Percentiles rank a stretch among this genome's conserved stretches.
These are phyloP conservation scores for Thaumatotibia leucotreta DNA, from an alignment of 1,140 invertebrate genomes.

Conservation along the genomic window DNA sequence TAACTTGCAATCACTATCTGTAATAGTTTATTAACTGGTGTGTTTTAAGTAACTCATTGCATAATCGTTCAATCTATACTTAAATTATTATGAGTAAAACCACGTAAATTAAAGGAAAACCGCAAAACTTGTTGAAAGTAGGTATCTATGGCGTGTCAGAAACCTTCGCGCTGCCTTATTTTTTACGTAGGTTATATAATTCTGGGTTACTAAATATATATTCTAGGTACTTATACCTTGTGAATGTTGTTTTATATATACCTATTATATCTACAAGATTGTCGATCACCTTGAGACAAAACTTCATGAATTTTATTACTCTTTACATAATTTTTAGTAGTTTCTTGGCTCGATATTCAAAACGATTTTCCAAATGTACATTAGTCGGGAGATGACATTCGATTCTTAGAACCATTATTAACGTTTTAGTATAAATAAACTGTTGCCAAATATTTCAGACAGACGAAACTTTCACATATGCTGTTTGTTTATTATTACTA, in stretches of 20 bases:
- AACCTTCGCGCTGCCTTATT: no score
- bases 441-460: conserved; percentile 1
- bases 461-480: background rate
- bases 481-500: background rate
- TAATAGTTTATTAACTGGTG: no score
- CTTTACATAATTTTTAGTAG: no score
- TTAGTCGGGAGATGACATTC: background rate
- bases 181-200: no score
- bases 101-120: background rate
- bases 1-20: no score
- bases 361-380: background rate
- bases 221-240: no score
- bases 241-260: no score
- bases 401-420: background rate
- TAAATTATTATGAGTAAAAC: background rate
- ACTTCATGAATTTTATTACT: no score
- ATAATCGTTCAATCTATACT: background rate
- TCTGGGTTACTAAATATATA: no score
- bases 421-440: background rate
- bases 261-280: no score
- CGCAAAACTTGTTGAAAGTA: background rate
- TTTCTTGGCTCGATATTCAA: background rate
- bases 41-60: background rate
- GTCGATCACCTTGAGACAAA: no score
- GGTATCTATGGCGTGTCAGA: background rate